Evolutionary conservation across 2,113 vertebrate genomes (phyloP).

Genomic region (Otolemur garnettii): DNA sequence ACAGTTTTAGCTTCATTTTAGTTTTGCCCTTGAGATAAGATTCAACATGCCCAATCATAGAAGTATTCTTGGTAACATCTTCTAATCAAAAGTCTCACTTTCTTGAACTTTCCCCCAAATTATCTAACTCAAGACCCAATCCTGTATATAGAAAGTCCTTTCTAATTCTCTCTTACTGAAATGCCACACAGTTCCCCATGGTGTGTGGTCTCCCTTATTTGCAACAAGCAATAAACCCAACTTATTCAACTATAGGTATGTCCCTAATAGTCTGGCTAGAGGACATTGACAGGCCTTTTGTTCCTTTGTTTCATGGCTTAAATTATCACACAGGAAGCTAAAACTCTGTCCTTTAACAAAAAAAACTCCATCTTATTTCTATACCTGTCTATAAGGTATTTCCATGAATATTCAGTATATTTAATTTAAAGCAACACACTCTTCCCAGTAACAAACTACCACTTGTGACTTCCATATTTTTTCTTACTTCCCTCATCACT

Average conservation of each 20-base stretch:
- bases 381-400: not conserved
- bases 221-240: conserved; percentile 23
- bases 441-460: not conserved
- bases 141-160: not conserved
- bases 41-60: not conserved
- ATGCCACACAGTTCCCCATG: not conserved
- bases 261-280: not conserved
- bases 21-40: not conserved
- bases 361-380: not conserved
- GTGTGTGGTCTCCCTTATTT: conserved; percentile 33
- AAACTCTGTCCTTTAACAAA: conserved; percentile 29
- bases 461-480: not conserved
- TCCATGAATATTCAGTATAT: not conserved
- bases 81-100: not conserved
- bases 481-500: conserved; percentile 2
- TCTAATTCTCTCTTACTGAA: not conserved
- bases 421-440: conserved; percentile 40
- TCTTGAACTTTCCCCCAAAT: not conserved
- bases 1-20: conserved; percentile 15
- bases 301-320: conserved; percentile 37
- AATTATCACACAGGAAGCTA: not conserved
- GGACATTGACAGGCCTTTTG: not conserved
- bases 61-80: not conserved
- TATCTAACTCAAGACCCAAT: not conserved
- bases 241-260: not conserved